These are phyloP conservation scores for Montipora foliosa DNA, from an alignment of 64 coral and sea anemone genomes.

Conservation along the genomic window DNA sequence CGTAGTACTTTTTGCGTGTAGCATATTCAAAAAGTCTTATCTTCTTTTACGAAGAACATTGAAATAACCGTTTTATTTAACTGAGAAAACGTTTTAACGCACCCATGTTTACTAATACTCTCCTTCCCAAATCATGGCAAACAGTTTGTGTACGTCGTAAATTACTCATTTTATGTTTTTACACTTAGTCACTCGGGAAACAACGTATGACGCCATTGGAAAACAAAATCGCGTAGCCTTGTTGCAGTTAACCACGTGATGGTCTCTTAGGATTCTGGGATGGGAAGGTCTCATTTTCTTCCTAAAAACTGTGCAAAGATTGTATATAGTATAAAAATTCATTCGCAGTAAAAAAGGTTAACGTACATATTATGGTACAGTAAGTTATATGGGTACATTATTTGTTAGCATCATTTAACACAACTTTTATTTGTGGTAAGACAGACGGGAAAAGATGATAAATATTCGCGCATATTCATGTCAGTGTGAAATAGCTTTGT, in stretches of 20 bases:
- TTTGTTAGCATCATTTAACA: slow-evolving; percentile 1
- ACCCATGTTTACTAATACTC: no score
- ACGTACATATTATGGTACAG: slow-evolving; percentile 13
- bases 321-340: slow-evolving; percentile 26
- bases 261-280: neutral
- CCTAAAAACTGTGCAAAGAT: neutral
- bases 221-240: no score
- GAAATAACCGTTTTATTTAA: no score
- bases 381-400: slow-evolving; percentile 41
- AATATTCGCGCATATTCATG: neutral
- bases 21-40: no score
- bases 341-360: neutral
- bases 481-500: neutral
- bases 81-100: no score
- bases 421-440: neutral
- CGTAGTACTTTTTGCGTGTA: no score
- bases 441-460: neutral
- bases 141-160: no score
- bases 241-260: neutral
- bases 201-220: no score
- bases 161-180: no score
- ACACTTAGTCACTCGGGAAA: no score
- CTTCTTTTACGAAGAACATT: no score
- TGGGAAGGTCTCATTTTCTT: neutral
- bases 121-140: no score